phyloP scores from a whole-genome alignment of 2,797 vertebrate species.

The Acrocephalus scirpaceus region DNA sequence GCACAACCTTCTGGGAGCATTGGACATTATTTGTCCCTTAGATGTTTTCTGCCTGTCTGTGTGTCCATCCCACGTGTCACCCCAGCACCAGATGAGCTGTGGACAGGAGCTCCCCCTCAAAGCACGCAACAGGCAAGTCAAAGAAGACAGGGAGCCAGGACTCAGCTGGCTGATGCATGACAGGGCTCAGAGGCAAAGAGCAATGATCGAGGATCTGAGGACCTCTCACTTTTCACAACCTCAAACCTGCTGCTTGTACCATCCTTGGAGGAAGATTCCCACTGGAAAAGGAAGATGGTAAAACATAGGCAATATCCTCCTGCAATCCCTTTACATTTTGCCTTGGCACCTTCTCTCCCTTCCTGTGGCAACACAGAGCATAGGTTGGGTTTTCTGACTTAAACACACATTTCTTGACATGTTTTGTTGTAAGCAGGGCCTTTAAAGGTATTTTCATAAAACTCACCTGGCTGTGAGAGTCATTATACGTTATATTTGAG shows the following conservation, averaged over 20 bases:
- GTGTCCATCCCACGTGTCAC: rapidly evolving
- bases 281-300: background rate
- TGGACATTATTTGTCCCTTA: background rate
- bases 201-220: rapidly evolving
- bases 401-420: background rate
- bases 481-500: background rate
- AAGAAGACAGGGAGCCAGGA: background rate
- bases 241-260: background rate
- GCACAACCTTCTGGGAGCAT: background rate
- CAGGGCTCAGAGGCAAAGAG: background rate
- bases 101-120: background rate
- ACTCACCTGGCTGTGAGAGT: background rate
- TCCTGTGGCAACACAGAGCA: background rate
- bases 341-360: background rate
- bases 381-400: background rate
- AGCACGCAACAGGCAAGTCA: background rate
- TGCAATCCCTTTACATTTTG: background rate
- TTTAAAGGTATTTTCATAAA: background rate
- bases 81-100: background rate
- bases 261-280: background rate
- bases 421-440: background rate
- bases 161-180: background rate
- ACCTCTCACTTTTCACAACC: background rate
- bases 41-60: background rate
- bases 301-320: background rate